Evolutionary conservation across 2,113 vertebrate species (phyloP).

Genomic region (Seriola aureovittata): DNA sequence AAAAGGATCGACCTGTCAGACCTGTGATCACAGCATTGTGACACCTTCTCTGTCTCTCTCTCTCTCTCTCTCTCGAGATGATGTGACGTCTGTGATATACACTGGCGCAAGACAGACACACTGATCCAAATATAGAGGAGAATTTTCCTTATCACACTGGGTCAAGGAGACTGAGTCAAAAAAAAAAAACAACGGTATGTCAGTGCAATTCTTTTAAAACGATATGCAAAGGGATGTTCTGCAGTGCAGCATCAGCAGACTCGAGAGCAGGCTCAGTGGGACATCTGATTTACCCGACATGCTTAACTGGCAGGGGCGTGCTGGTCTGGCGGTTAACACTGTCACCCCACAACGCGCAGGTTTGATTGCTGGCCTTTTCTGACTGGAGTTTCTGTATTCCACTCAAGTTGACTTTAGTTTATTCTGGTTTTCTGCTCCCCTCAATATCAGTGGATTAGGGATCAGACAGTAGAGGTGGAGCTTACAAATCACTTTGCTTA

Average conservation of each 20-base stretch:
- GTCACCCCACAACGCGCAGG: conserved; percentile 8
- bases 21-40: conserved; percentile 41
- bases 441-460: neutral
- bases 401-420: conserved; percentile 8
- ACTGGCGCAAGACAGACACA: conserved; percentile 29
- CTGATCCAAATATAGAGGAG: conserved; percentile 66
- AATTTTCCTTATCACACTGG: conserved; percentile 58
- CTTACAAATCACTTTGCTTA: neutral
- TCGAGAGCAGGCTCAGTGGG: conserved; percentile 22
- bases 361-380: conserved; percentile 37
- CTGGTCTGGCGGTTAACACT: conserved; percentile 19
- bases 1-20: conserved; percentile 25
- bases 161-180: conserved; percentile 63
- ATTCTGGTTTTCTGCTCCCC: conserved; percentile 12
- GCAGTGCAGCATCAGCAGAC: conserved; percentile 18
- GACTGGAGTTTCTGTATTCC: conserved; percentile 13
- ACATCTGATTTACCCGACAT: conserved; percentile 45
- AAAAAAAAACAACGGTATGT: conserved; percentile 20
- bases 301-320: conserved; percentile 21
- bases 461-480: neutral
- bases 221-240: conserved; percentile 25
- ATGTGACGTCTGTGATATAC: neutral
- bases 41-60: conserved; percentile 23
- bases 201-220: conserved; percentile 28
- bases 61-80: conserved; percentile 6